These are phyloP conservation scores for Acleris cristana DNA, from an alignment of 2,888 invertebrate genomes.

Conservation along the genomic window DNA sequence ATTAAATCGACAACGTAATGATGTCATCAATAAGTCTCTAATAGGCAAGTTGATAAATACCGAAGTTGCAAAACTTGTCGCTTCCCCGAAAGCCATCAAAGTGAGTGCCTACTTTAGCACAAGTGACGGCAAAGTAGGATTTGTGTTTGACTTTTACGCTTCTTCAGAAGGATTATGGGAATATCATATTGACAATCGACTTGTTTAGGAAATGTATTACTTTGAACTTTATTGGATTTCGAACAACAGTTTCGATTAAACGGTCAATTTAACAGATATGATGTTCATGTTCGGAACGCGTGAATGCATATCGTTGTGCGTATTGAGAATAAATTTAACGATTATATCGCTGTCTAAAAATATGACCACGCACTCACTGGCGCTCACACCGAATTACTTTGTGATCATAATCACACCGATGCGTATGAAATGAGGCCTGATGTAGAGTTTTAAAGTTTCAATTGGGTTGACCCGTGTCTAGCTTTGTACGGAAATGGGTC, in stretches of 20 bases:
- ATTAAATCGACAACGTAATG: slow-evolving; percentile 53
- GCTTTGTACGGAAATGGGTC: slow-evolving; percentile 42
- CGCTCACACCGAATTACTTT: slow-evolving; percentile 19
- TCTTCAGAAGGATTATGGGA: slow-evolving; percentile 71
- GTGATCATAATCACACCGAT: slow-evolving; percentile 12
- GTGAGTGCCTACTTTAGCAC: slow-evolving; percentile 77
- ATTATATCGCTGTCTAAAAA: slow-evolving; percentile 23
- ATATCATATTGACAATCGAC: slow-evolving; percentile 69
- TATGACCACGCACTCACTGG: slow-evolving; percentile 16
- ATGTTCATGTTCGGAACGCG: neutral
- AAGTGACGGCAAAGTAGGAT: slow-evolving; percentile 81
- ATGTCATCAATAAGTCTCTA: slow-evolving; percentile 67
- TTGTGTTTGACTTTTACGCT: slow-evolving; percentile 72
- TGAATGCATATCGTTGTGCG: slow-evolving; percentile 3
- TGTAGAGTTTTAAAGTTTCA: neutral
- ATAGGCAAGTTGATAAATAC: slow-evolving; percentile 80
- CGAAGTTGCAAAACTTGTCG: slow-evolving; percentile 78
- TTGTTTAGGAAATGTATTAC: slow-evolving; percentile 44
- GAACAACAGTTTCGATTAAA: neutral
- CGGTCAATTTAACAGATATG: slow-evolving; percentile 4
- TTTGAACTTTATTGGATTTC: neutral
- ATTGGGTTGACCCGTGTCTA: slow-evolving; percentile 8
- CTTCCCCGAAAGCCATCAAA: slow-evolving; percentile 75
- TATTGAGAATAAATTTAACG: slow-evolving; percentile 7
- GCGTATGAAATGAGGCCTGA: neutral